Evolutionary conservation across 1,140 invertebrate genomes (phyloP), one percentile per base, ranked within the genome.

Genomic region (Helicoverpa armigera): DNA sequence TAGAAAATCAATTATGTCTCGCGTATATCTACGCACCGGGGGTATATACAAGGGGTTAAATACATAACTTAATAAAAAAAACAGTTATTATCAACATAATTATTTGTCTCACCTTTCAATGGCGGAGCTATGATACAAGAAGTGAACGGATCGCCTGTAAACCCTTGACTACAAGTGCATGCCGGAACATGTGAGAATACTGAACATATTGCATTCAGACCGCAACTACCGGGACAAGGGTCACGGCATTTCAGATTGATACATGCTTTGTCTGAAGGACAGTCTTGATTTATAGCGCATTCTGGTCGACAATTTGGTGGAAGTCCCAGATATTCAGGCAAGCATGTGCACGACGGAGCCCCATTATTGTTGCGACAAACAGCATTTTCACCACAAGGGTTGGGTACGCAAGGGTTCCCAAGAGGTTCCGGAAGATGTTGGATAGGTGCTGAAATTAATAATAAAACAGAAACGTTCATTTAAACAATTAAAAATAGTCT

Each of bases 191-290:
- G 96, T 83, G 96, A 96, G 54, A 96, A 96, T 16, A 97, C 96
- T 77, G 90, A 95, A 86, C 97, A 97, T 83, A 95, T 87, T 18
- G 96, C 96, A 81, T 96, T 95, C 73, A 94, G 89, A 11, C 97
- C 96, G 89, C 96, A 97, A 50, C 96, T 96, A 48, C 96, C 96
- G 43, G 96, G 96, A 88, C 97, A 97, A 54, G 96, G 96, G 89
- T 97, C 96, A 56, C 94, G 92, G 89, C 97, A 97, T 90, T 96
- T 96, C 89, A 96, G 95, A 85, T 96, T 96, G 11, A 96, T 95
- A 88, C 97, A 97, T n/a, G 96, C 96, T 86, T 95, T 94, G 83
- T 96, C 95, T 78, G 95, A 95, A 2, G 95, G 89, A 90, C 96
- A 97, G 87, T 97, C 96, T 79, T 96, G 95, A 88, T 96, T 96